These are phyloP conservation scores for Cephus runcator DNA, from an alignment of 2,888 invertebrate species.

Conservation along the genomic window DNA sequence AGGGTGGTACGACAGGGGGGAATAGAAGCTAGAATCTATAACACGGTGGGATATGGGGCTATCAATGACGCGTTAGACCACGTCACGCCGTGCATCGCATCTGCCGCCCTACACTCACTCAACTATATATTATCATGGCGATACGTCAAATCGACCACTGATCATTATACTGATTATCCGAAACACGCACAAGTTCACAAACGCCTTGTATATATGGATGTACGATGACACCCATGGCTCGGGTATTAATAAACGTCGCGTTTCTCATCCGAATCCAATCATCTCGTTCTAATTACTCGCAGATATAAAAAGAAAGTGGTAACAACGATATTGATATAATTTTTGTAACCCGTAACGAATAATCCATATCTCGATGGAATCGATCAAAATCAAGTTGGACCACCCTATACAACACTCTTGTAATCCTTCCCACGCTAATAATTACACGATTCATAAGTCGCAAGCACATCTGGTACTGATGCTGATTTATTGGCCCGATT, in stretches of 20 bases:
- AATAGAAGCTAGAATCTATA: slow-evolving; percentile 14
- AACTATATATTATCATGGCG: slow-evolving; percentile 53
- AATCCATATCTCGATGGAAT: too few species aligned
- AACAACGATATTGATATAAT: background rate
- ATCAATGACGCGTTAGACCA: slow-evolving; percentile 56
- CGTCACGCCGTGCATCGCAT: slow-evolving; percentile 54
- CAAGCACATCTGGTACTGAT: background rate
- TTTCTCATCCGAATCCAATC: background rate
- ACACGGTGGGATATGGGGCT: slow-evolving; percentile 28
- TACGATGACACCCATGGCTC: slow-evolving; percentile 37
- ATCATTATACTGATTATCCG: slow-evolving; percentile 57
- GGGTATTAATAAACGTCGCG: slow-evolving; percentile 43
- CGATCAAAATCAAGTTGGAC: background rate
- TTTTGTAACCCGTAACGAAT: background rate
- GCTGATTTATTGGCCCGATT: background rate
- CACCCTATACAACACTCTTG: background rate
- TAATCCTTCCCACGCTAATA: background rate
- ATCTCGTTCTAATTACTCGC: background rate
- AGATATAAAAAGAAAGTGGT: background rate
- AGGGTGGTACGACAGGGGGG: slow-evolving; percentile 45
- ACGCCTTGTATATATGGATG: slow-evolving; percentile 11
- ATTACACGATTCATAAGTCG: background rate
- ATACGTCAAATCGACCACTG: slow-evolving; percentile 58
- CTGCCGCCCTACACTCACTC: slow-evolving; percentile 47
- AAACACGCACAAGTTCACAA: slow-evolving; percentile 18